These are phyloP conservation scores for Rhopalosiphum nymphaeae DNA, from an alignment of 2,888 invertebrate species.

Conservation along the genomic window DNA sequence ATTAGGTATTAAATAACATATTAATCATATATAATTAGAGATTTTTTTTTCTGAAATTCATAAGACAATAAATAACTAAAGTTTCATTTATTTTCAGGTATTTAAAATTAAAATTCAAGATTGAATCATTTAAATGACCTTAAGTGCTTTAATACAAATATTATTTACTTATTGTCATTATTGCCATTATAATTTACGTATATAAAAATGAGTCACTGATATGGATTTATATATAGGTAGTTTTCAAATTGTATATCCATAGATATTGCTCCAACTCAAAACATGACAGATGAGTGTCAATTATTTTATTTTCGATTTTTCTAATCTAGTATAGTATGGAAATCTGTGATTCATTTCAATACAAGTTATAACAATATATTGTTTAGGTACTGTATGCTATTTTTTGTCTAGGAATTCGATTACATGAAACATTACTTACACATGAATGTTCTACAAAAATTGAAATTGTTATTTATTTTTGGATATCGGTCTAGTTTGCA, in stretches of 20 bases:
- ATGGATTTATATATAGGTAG: neutral
- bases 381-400: neutral
- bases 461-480: neutral
- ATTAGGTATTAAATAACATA: neutral
- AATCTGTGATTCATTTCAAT: neutral
- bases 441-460: neutral
- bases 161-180: neutral
- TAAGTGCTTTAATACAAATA: conserved; percentile 9
- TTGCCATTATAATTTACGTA: neutral
- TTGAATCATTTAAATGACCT: neutral
- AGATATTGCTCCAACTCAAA: neutral
- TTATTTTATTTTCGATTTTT: neutral
- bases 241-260: neutral
- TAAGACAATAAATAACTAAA: neutral
- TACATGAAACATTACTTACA: neutral
- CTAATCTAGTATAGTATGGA: neutral
- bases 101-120: neutral
- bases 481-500: neutral
- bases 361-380: neutral
- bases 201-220: neutral
- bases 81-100: neutral
- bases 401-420: neutral
- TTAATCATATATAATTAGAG: neutral
- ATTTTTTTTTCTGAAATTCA: neutral
- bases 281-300: neutral